phyloP scores from a whole-genome alignment of 2,113 vertebrate genomes.

The Colistium nudipinnis region DNA sequence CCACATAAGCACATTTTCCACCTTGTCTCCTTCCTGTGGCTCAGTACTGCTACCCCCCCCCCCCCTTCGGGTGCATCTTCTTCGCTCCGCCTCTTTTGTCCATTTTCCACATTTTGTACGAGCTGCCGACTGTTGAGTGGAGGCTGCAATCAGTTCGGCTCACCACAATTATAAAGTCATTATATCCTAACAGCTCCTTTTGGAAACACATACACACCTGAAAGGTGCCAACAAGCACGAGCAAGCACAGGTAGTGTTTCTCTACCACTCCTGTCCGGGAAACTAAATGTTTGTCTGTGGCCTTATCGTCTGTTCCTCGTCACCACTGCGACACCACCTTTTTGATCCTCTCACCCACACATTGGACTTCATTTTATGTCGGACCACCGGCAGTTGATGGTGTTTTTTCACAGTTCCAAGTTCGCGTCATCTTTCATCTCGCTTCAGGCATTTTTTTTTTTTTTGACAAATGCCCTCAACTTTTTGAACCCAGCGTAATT shows the following conservation, averaged over 20 bases:
- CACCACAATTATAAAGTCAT: conserved; percentile 2
- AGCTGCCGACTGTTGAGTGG: not conserved
- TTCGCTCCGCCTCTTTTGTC: not conserved
- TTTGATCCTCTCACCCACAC: no score
- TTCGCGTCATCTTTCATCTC: conserved; percentile 17
- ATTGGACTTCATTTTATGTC: no score
- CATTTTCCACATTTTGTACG: not conserved
- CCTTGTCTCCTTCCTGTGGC: conserved; percentile 32
- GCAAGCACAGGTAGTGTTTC: conserved; percentile 37
- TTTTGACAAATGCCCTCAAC: not conserved
- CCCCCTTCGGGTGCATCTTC: not conserved
- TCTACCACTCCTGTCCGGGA: conserved; percentile 33
- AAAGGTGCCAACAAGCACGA: conserved; percentile 17
- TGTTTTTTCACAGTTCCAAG: conserved; percentile 22
- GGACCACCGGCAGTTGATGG: not conserved
- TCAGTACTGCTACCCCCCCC: conserved; percentile 10
- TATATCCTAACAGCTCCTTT: not conserved
- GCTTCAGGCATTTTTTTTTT: not conserved
- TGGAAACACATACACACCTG: conserved; percentile 13
- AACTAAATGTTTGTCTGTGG: conserved; percentile 26
- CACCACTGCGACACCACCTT: conserved; percentile 9
- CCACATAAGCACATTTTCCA: conserved; percentile 66
- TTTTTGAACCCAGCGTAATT: conserved; percentile 30
- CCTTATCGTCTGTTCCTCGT: conserved; percentile 29
- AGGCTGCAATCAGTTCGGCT: not conserved